These are phyloP conservation scores for Hippocampus barbouri DNA, from an alignment of 2,113 vertebrate species.

Conservation along the genomic window DNA sequence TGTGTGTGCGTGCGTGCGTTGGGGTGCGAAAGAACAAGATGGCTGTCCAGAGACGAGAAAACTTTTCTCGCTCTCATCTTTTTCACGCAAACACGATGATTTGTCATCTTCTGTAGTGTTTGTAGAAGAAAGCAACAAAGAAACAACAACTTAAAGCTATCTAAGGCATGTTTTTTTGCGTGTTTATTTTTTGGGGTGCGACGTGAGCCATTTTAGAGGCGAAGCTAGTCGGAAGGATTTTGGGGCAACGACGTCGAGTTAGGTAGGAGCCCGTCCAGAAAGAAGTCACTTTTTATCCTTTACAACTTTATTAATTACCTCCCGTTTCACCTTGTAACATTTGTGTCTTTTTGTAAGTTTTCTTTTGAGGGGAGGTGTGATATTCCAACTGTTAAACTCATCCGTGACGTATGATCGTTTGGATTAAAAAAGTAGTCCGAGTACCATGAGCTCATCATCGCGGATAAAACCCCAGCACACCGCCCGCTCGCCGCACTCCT, in stretches of 20 bases:
- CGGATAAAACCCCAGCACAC: conserved; percentile 65
- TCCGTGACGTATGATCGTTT: not conserved
- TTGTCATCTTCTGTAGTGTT: not conserved
- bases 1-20: not conserved
- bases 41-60: conserved; percentile 65
- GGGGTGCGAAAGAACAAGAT: conserved; percentile 72
- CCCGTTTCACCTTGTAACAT: not conserved
- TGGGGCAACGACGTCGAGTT: conserved; percentile 1
- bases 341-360: not conserved
- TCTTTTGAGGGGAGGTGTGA: not conserved
- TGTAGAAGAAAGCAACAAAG: not conserved
- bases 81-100: conserved; percentile 36
- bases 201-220: conserved; percentile 11
- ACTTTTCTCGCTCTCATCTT: conserved; percentile 17
- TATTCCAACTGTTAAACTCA: not conserved
- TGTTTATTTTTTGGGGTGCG: conserved; percentile 5
- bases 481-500: conserved; percentile 43
- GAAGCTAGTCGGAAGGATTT: not conserved
- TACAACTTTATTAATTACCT: not conserved
- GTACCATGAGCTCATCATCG: conserved; percentile 74
- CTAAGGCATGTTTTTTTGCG: conserved; percentile 3
- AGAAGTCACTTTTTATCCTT: not conserved
- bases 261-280: not conserved
- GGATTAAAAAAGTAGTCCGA: not conserved
- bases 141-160: conserved; percentile 5